Conservation (phyloP, 1,140 invertebrate genomes). For the Drosophila ficusphila region DNA sequence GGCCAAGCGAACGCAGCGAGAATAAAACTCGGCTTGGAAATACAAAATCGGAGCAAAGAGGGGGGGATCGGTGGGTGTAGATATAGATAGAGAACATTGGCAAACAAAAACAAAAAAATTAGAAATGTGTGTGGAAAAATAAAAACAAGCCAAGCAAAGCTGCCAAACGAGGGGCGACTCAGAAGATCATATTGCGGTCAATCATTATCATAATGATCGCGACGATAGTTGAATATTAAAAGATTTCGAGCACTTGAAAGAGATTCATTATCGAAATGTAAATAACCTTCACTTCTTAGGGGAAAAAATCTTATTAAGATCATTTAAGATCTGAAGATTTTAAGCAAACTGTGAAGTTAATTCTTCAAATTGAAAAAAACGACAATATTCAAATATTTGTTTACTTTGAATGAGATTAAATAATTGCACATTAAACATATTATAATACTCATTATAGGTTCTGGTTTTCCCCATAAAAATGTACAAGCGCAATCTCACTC, state of each 20-base stretch:
- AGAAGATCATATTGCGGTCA: not conserved
- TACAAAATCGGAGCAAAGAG: slow-evolving; percentile 32
- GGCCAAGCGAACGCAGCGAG: slow-evolving; percentile 44
- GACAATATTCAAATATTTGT: not conserved
- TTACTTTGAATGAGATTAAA: not conserved
- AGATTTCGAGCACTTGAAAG: not conserved
- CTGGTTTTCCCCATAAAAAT: too few species aligned
- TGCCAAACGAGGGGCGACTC: slow-evolving; percentile 2
- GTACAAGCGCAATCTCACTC: not conserved
- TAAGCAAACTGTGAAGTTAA: too few species aligned
- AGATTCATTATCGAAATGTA: not conserved
- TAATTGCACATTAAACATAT: too few species aligned
- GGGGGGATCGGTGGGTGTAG: not conserved
- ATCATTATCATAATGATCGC: not conserved
- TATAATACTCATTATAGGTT: too few species aligned
- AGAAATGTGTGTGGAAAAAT: not conserved
- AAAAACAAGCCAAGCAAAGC: slow-evolving; percentile 1
- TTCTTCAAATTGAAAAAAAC: too few species aligned
- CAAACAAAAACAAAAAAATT: slow-evolving; percentile 23
- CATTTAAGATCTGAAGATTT: not conserved
- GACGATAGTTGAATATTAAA: not conserved
- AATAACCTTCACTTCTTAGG: slow-evolving; percentile 1
- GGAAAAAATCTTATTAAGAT: not conserved
- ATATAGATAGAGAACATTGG: not conserved
- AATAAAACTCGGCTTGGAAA: slow-evolving; percentile 62